phyloP scores from a whole-genome alignment of 2,888 invertebrate genomes.

The Nowickia ferox region DNA sequence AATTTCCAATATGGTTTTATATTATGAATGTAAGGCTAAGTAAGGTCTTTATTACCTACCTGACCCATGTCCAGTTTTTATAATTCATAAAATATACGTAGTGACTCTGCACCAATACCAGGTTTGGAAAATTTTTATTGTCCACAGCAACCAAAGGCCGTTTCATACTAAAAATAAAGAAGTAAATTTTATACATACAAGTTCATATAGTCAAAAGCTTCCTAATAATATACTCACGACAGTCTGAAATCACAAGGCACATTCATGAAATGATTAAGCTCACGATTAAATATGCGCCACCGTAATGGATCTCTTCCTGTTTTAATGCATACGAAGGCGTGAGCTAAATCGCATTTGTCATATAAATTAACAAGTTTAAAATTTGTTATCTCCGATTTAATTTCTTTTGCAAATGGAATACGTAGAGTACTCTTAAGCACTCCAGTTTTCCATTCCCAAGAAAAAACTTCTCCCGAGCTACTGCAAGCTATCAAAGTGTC shows the following conservation, averaged over 20 bases:
- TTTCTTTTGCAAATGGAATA: constrained; percentile 48
- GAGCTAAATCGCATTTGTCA: constrained; percentile 74
- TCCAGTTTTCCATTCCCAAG: constrained; percentile 87
- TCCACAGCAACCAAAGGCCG: constrained; percentile 76
- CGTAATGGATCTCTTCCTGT: constrained; percentile 20
- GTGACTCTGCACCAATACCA: constrained; percentile 76
- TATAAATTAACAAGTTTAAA: constrained; percentile 78
- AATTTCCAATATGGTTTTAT: too few species aligned
- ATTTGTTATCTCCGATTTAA: constrained; percentile 69
- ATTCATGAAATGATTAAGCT: constrained; percentile 21
- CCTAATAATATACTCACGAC: constrained; percentile 73
- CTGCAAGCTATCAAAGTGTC: constrained; percentile 85
- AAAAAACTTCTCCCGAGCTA: constrained; percentile 84
- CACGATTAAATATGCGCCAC: constrained; percentile 78
- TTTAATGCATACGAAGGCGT: constrained; percentile 77
- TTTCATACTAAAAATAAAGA: constrained; percentile 70
- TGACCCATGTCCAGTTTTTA: constrained; percentile 75
- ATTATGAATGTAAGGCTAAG: too few species aligned
- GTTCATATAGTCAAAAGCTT: too few species aligned
- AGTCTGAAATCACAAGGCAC: constrained; percentile 73
- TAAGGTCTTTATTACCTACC: constrained; percentile 73
- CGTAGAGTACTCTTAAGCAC: constrained; percentile 79
- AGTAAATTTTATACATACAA: background rate
- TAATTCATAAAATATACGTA: constrained; percentile 78
- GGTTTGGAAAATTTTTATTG: constrained; percentile 76